Base-by-base conservation (phyloP, 2,888 invertebrate genomes). In the Idaea biselata region DNA sequence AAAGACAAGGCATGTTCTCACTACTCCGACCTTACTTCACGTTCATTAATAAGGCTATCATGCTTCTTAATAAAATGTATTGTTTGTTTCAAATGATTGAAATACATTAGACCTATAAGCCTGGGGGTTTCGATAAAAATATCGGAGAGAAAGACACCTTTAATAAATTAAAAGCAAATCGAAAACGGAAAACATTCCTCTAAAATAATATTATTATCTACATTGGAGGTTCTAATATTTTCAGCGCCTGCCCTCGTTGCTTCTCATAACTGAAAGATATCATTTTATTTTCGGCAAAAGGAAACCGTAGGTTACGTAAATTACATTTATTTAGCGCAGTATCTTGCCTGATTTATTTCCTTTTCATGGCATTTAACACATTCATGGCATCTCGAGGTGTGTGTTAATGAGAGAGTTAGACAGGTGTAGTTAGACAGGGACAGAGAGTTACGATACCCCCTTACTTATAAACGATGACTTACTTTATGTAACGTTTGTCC, bases 291-390 rank as follows among this genome's bases (percentile, higher is more conserved):
- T 69, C 68, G 68, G 76, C 79, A 81, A 78, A 75, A 77, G 76
- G 80, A 84, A 79, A 78, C 76, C 44, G 44, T 44, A 44, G 84
- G 80, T 77, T 79, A 79, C 80, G 81, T 84, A 83, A 84, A 83
- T 84, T 84, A 82, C 81, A 76, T 84, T 84, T 84, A 86, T 84
- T 83, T 84, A 82, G 76, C 81, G 78, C 81, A 82, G 80, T 82
- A 83, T 83, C 82, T 80, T 79, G 76, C 77, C 80, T 85, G 83
- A 84, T 86, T 83, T 86, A 86, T 86, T 81, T 76, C 69, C 75
- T 81, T 81, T 84, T 83, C 77, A 79, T 80, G 81, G 80, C 79
- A 79, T 81, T 82, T 83, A 80, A 76, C 80, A 77, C 78, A 77
- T 81, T 44, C 76, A 76, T 75, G 72, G 69, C 73, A 73, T 65